Evolutionary conservation across 2,888 invertebrate species (phyloP), one percentile per base, ranked within the genome.

Genomic region (Miltochrista miniata): DNA sequence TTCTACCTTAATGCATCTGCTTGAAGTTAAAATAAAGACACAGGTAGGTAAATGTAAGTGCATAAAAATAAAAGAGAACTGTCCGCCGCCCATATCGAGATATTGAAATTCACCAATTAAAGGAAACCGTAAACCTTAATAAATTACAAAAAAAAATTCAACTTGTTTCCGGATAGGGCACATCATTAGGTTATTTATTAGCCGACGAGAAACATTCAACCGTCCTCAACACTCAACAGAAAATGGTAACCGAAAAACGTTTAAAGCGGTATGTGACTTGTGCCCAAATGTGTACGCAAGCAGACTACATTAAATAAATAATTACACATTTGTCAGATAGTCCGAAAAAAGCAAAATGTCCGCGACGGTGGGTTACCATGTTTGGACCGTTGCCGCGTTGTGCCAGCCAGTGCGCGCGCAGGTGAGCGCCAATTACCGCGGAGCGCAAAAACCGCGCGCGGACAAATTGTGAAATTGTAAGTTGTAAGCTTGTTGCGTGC

Each of bases 401-500:
- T 73, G 81, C 74, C 70, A 75, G 76, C 78, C 71, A 69, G 68
- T 68, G 75, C 63, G 72, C 64, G 55, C 54, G 85, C 89, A 87
- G 90, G 87, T 90, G 90, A 87, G 73, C 79, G 79, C 87, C 90
- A 90, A 90, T 91, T 90, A 90, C 80, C 56, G 78, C 61, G 63
- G 73, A 70, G 66, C 72, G 88, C 89, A 90, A 90, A 91, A 91
- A 91, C 74, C 79, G 77, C 77, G 76, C 72, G 65, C 70, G 74
- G 90, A 90, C 90, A 91, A 91, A 91, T 91, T 90, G 90, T 87
- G 89, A 89, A 90, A 91, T 90, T 90, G 90, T 88, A 82, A 79
- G 74, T 61, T 54, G 54, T 62, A 61, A 64, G 63, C 56, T n/a
- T n/a, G n/a, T n/a, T n/a, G 18, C 5, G 18, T 5, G 55, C 66